A percentile compares a stretch with the other conserved stretches of the same genome.
These are phyloP conservation scores for Diadophis punctatus DNA, from an alignment of 2,113 vertebrate species.

Conservation along the genomic window DNA sequence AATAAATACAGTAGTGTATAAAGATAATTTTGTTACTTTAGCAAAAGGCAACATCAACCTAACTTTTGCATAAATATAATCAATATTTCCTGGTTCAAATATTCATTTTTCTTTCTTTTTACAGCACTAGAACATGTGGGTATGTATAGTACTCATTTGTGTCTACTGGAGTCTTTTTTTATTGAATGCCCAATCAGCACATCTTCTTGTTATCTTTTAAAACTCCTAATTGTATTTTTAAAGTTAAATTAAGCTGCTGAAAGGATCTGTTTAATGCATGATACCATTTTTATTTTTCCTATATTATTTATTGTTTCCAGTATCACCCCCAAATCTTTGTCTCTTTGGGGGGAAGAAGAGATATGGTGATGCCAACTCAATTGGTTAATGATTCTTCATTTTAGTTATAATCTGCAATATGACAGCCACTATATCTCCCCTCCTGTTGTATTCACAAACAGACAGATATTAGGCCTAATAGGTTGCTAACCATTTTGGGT, in stretches of 20 bases:
- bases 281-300: not conserved
- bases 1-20: not conserved
- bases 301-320: not conserved
- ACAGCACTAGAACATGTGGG: fast-evolving
- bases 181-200: not conserved
- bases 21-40: not conserved
- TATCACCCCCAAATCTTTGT: not conserved
- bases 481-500: not conserved
- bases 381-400: not conserved
- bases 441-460: not conserved
- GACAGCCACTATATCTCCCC: not conserved
- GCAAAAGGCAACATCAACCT: not conserved
- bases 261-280: not conserved
- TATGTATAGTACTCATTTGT: not conserved
- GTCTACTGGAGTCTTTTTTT: not conserved
- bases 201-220: not conserved
- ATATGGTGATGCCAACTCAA: not conserved
- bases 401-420: not conserved
- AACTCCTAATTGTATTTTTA: not conserved
- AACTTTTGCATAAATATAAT: not conserved
- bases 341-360: not conserved
- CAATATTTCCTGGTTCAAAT: conserved; percentile 1
- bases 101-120: not conserved
- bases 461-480: not conserved
- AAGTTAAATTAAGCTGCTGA: not conserved